Evolutionary conservation across 2,888 invertebrate species (phyloP), one percentile per base, ranked within the genome.

Genomic region (Anthophora plumipes): DNA sequence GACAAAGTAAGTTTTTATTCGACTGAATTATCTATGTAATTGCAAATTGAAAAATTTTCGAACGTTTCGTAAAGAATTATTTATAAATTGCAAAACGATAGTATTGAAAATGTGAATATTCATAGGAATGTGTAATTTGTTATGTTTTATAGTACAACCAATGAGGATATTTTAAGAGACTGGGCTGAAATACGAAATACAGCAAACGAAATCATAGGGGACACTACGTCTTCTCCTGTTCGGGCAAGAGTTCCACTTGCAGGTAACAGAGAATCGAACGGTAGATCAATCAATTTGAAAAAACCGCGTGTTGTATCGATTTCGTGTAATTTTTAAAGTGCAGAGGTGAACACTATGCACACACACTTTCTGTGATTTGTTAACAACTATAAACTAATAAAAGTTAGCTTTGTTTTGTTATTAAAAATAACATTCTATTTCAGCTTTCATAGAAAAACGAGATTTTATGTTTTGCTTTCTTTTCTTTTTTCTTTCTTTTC

Each of bases 121-220:
- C 4, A 4, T 31, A 31, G 4, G 4, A 31, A 31, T 3, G 1
- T 31, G 4, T 4, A 4, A 31, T 37, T 37, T 0, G 41, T 12
- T 59, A 17, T 31, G 7, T 17, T 83, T 80, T 55, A n/a, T 43
- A 93, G 93, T 90, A 99, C 97, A 0, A 97, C 97, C 0, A 95
- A 96, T 63, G 96, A 97, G 84, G 97, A 97, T 91, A 96, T 97
- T 25, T 90, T 96, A 87, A 96, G 96, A 85, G 99, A 99, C 91
- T 99, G 99, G 98, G 95, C 95, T 57, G 97, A 97, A 93, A 97
- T 97, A 77, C 95, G 96, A 87, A 94, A 94, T 0, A 97, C 97
- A 0, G 96, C 97, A 0, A 95, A 95, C 0, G 96, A 96, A 82
- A 95, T 98, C 46, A 93, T 97, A 46, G 89, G 94, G 4, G 95